Evolutionary conservation across 2,797 vertebrate species (phyloP).

Genomic region (Thamnophis elegans): DNA sequence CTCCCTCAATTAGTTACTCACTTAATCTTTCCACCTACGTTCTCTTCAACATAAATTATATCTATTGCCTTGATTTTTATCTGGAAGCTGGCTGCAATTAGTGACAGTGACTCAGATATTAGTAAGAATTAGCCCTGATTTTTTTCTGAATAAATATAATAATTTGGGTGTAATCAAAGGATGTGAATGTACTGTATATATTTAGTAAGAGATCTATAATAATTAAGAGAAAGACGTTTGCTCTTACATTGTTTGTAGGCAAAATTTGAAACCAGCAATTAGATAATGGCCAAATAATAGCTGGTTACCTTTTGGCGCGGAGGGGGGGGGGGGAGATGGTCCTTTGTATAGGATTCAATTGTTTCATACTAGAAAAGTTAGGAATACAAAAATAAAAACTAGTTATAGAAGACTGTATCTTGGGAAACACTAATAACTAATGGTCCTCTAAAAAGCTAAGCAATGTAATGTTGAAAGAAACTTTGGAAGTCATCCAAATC

Average conservation of each 20-base stretch:
- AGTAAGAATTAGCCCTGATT: background rate
- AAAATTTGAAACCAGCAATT: background rate
- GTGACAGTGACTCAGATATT: background rate
- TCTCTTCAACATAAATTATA: background rate
- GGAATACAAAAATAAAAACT: background rate
- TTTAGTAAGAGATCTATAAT: background rate
- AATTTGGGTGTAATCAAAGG: background rate
- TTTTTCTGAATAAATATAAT: background rate
- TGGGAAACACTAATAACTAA: background rate
- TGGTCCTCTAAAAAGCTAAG: background rate
- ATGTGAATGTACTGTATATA: background rate
- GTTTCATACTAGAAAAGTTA: background rate
- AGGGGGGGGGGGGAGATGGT: rapidly evolving
- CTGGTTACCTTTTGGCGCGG: background rate
- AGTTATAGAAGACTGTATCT: background rate
- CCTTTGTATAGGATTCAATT: background rate
- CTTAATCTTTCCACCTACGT: background rate
- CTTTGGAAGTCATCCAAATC: background rate
- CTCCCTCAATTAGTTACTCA: background rate
- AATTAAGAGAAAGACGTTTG: background rate
- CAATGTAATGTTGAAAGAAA: background rate
- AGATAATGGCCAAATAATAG: background rate
- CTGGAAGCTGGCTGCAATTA: background rate
- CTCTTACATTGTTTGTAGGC: background rate
- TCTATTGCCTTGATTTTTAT: background rate